Conservation (phyloP, 2,888 invertebrate species). For the Aethes cnicana region DNA sequence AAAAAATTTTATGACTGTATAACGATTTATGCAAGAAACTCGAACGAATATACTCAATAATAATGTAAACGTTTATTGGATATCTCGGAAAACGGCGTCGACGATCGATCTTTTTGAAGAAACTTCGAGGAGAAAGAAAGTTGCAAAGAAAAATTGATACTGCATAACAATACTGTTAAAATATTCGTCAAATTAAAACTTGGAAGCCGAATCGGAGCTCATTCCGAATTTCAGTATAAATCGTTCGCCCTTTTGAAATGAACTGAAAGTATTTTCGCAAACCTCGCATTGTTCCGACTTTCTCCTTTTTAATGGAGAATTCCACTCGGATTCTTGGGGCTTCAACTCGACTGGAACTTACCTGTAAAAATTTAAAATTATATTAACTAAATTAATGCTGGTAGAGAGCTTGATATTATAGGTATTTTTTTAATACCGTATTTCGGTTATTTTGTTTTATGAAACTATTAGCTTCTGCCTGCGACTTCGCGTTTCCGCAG, state of each 20-base stretch:
- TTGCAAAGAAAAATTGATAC: constrained; percentile 27
- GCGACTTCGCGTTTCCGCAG: too few species aligned
- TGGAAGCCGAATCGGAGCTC: constrained; percentile 16
- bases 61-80: too few species aligned
- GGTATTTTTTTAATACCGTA: too few species aligned
- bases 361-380: constrained; percentile 61
- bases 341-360: constrained; percentile 51
- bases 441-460: too few species aligned
- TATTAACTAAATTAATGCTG: constrained; percentile 3
- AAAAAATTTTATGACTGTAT: too few species aligned
- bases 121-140: neutral
- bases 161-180: constrained; percentile 25
- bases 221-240: constrained; percentile 36
- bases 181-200: constrained; percentile 30
- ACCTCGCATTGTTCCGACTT: constrained; percentile 51
- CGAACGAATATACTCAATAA: too few species aligned
- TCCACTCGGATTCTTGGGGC: constrained; percentile 47
- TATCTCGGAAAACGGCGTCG: too few species aligned
- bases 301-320: constrained; percentile 58
- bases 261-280: constrained; percentile 44
- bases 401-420: too few species aligned
- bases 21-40: neutral
- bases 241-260: constrained; percentile 41
- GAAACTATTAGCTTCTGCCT: too few species aligned
- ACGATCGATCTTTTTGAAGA: neutral